Evolutionary conservation across 2,888 invertebrate species (phyloP).

Genomic region (Desoria tigrina): DNA sequence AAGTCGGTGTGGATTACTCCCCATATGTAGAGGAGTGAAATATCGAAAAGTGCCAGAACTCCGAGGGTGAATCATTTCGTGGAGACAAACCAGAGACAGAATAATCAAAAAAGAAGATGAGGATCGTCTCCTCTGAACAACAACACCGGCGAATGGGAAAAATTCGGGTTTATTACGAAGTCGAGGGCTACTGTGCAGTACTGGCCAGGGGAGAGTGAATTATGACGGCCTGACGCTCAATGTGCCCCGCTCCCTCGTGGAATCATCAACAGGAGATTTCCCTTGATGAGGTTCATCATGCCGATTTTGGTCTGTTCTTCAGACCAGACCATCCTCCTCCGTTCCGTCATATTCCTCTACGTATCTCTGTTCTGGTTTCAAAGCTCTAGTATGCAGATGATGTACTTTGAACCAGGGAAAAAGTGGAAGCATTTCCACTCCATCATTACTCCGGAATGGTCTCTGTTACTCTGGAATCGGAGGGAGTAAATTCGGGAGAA

Average conservation of each 20-base stretch:
- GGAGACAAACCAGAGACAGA: conserved; percentile 11
- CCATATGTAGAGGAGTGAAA: not conserved
- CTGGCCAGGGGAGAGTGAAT: conserved; percentile 10
- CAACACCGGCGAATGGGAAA: not conserved
- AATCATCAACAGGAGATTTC: conserved; percentile 23
- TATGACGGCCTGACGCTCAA: conserved; percentile 12
- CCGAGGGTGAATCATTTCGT: not conserved
- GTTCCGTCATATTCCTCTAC: not conserved
- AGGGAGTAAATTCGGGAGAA: not conserved
- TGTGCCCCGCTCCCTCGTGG: conserved; percentile 10
- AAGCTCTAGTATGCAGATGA: too few species aligned
- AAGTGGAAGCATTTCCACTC: too few species aligned
- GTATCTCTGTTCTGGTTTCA: not conserved
- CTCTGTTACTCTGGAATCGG: too few species aligned
- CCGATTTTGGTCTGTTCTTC: conserved; percentile 8
- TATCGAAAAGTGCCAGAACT: not conserved
- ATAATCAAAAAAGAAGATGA: conserved; percentile 8
- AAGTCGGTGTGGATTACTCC: too few species aligned
- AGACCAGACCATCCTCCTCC: not conserved
- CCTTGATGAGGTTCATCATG: conserved; percentile 22
- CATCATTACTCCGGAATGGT: too few species aligned
- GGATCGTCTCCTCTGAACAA: not conserved
- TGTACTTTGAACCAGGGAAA: too few species aligned
- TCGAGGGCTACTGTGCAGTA: not conserved
- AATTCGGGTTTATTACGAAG: conserved; percentile 3